Evolutionary conservation across 2,113 vertebrate species (phyloP).

Genomic region (Maccullochella peelii): DNA sequence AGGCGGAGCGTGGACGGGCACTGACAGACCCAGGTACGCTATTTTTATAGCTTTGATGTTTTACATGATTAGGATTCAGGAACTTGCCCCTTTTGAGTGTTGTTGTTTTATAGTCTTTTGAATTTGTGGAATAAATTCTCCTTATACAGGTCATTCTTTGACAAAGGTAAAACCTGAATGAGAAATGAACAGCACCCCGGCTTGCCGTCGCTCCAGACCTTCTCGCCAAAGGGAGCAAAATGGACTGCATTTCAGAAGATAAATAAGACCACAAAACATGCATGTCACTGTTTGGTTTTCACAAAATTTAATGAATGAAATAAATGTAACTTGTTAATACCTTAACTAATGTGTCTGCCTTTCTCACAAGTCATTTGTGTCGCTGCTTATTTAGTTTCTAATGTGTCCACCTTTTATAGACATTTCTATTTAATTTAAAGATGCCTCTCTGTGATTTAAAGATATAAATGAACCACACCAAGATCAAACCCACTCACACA

Average conservation of each 20-base stretch:
- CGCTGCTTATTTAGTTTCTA: neutral
- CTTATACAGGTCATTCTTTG: neutral
- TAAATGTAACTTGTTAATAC: too few relatives aligned
- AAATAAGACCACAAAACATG: too few relatives aligned
- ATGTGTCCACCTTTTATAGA: neutral
- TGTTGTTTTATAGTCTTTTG: neutral
- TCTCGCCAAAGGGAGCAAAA: too few relatives aligned
- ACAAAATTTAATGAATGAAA: too few relatives aligned
- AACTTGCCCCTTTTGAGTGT: too few relatives aligned
- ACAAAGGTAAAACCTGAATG: neutral
- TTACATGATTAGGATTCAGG: too few relatives aligned
- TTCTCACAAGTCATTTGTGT: neutral
- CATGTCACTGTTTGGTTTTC: too few relatives aligned
- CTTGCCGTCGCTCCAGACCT: too few relatives aligned
- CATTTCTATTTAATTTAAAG: neutral
- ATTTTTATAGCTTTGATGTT: neutral
- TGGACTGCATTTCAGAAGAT: too few relatives aligned
- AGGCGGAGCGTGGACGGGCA: too few relatives aligned
- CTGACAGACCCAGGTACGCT: neutral
- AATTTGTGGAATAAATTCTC: neutral
- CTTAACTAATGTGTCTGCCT: too few relatives aligned
- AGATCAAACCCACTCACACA: neutral
- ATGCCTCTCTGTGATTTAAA: neutral
- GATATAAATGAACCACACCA: neutral
- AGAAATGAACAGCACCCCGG: neutral